Evolutionary conservation across 2,888 invertebrate genomes (phyloP), one percentile per base, ranked within the genome.

Genomic region (Rhamphomyia laevipes): DNA sequence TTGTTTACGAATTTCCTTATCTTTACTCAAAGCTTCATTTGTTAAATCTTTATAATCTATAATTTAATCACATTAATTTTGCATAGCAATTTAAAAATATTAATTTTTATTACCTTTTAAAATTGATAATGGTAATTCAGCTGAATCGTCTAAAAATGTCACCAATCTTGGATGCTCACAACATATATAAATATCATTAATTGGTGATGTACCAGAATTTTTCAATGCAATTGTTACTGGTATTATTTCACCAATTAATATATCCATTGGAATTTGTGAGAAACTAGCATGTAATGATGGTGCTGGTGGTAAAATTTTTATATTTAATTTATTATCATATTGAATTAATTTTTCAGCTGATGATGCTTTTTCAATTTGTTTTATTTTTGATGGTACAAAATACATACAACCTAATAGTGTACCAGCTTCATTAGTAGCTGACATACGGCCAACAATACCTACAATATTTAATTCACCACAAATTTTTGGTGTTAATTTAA

Each of bases 271-370:
- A 47, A 84, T 73, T 56, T 78, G 74, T 37, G 76, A 74, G 59
- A 86, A 84, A 40, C 74, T 74, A 2, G 84, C 78, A 77, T 88
- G 84, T 60, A 94, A 73, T 60, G 85, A 83, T 0, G 94, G 91
- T 53, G 90, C 83, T 55, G 82, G 78, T 13, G 86, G 82, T 43
- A 86, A 79, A 46, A 94, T 77, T 54, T 77, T 78, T 49, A 92
- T 80, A 56, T 82, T 77, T 47, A 94, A 73, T 54, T 86, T 75
- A 56, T 80, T 78, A 64, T 88, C 86, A 41, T 62, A 59, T 30
- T 66, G 53, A 11, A 46, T 31, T n/a, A 46, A 17, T 21, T 50
- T 48, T 10, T 53, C 53, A 1, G 50, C 48, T 21, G 46, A 41
- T 33, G 53, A 49, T 10, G 56, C 57, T 47, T 59, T 59, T 33